Conservation (phyloP, 2,113 vertebrate species). For the Apodemus sylvaticus region DNA sequence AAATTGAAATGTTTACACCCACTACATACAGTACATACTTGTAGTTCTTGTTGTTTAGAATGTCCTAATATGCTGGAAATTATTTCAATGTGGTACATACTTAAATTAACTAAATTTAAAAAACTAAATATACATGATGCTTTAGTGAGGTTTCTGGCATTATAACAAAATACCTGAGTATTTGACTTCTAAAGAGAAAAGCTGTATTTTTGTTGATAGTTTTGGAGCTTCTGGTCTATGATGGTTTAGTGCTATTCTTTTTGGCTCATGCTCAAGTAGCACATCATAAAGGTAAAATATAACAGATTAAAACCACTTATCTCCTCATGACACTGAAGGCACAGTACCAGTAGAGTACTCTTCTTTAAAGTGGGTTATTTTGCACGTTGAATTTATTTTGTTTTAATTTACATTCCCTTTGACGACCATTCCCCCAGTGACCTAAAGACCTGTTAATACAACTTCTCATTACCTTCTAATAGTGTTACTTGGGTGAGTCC, state of each 20-base stretch:
- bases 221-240: background rate
- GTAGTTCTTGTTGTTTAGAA: background rate
- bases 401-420: background rate
- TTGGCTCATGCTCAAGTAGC: background rate
- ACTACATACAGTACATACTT: background rate
- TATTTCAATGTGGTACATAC: background rate
- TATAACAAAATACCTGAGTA: background rate
- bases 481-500: background rate
- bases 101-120: slow-evolving; percentile 16
- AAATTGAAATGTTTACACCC: slow-evolving; percentile 15
- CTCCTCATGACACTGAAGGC: background rate
- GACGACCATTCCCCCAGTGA: background rate
- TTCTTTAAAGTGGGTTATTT: background rate
- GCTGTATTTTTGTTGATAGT: background rate
- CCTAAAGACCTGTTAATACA: background rate
- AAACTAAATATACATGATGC: slow-evolving; percentile 21
- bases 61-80: slow-evolving; percentile 10
- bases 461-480: background rate
- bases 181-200: background rate
- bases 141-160: background rate
- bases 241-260: background rate
- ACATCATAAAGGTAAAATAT: background rate
- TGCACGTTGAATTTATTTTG: background rate
- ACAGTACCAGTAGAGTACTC: background rate
- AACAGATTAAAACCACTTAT: background rate